Base-by-base conservation (phyloP, 2,797 vertebrate genomes). In the Sebastes cheni region DNA sequence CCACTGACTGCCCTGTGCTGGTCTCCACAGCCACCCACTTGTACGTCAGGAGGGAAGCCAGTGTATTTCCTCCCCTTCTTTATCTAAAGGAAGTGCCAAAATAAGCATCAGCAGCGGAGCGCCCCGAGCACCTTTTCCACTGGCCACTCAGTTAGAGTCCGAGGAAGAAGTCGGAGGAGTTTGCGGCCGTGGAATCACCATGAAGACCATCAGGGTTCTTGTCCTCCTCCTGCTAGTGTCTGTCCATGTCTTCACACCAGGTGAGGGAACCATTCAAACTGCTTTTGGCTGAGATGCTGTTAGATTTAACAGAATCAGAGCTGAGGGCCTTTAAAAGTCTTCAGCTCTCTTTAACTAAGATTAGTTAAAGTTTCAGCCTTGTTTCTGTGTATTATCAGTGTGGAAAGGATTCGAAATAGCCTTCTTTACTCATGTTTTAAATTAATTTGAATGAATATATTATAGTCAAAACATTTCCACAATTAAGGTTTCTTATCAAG, bases 1-100 rank as follows among this genome's bases (percentile, higher is more conserved):
- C 50, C 56, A 68, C 73, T 54, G 75, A 64, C 75, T 46, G 85
- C 61, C 73, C 77, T 55, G 55, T 27, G 10, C 72, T 50, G 65
- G 67, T 79, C 80, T 75, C 84, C 81, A 80, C 92, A 94, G 72
- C 89, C 85, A 81, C 80, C 86, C 84, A 80, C 83, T 86, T 18
- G 76, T 95, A 95, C 95, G 94, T 96, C 97, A 96, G 96, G 93
- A 86, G 95, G 96, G 96, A 97, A 97, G 92, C 91, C 87, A 92
- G 82, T 93, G 93, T 90, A 93, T 96, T 97, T 97, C 97, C 97
- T 97, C 93, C 93, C 76, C 93, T 95, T 96, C 95, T 96, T 96
- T 97, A 97, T 96, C 96, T 94, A 93, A 90, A 94, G 95, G 95
- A 95, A 97, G 95, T 94, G 94, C 94, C 95, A 94, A 95, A 97